Evolutionary conservation across 2,888 invertebrate genomes (phyloP).

Genomic region (Chouioia cunea): DNA sequence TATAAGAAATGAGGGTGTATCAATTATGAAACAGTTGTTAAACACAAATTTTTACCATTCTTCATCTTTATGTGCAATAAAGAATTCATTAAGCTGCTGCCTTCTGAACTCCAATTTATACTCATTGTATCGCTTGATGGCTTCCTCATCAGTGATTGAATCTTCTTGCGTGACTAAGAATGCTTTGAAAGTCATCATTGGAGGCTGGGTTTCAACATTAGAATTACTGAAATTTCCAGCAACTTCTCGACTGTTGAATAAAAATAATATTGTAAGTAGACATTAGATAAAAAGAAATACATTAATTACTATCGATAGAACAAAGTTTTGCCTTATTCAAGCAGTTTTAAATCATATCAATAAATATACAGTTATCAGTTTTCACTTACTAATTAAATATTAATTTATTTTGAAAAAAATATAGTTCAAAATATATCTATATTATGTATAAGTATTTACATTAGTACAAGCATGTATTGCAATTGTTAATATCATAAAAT

Average conservation of each 20-base stretch:
- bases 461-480: too few species aligned
- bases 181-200: conserved; percentile 97
- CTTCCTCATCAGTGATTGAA: conserved; percentile 96
- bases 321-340: conserved; percentile 46
- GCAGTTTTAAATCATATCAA: conserved; percentile 30
- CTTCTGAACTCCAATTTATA: conserved; percentile 97
- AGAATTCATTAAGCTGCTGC: conserved; percentile 98
- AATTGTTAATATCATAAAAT: too few species aligned
- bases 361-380: conserved; percentile 44
- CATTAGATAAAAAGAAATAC: too few species aligned
- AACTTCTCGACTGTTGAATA: conserved; percentile 59
- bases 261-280: too few species aligned
- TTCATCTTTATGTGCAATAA: conserved; percentile 98
- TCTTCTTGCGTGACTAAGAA: conserved; percentile 97
- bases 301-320: too few species aligned
- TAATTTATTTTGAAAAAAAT: too few species aligned
- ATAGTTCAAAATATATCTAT: too few species aligned
- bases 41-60: conserved; percentile 86
- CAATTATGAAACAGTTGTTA: background rate
- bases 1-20: conserved; percentile 32
- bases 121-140: conserved; percentile 96
- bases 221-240: conserved; percentile 66
- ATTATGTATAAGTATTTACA: too few species aligned
- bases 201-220: conserved; percentile 83
- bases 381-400: background rate